Conservation (phyloP, 2,888 invertebrate species). For the Theodoxus fluviatilis region DNA sequence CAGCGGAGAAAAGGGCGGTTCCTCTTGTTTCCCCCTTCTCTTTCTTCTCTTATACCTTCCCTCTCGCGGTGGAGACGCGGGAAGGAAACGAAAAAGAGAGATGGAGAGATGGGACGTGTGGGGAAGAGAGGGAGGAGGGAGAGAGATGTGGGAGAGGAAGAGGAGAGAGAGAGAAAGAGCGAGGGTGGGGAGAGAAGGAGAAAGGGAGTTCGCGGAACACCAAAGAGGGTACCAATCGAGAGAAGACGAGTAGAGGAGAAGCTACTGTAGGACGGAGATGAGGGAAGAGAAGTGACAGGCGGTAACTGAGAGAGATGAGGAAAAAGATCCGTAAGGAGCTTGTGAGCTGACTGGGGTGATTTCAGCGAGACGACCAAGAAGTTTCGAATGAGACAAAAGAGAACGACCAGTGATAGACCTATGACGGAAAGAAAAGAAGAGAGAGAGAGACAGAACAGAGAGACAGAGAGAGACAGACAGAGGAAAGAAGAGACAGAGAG, state of each 20-base stretch:
- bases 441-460: not conserved
- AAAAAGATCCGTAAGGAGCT: not conserved
- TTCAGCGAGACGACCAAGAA: not conserved
- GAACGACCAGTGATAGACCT: not conserved
- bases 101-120: not conserved
- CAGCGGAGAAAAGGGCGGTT: too few relatives aligned
- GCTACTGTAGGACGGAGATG: not conserved
- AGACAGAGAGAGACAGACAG: not conserved
- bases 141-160: not conserved
- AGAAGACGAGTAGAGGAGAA: not conserved
- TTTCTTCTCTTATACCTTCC: too few relatives aligned
- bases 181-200: not conserved
- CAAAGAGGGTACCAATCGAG: not conserved
- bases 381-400: not conserved
- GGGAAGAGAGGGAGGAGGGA: not conserved
- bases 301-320: not conserved
- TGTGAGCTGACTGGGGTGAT: not conserved
- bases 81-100: not conserved
- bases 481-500: not conserved
- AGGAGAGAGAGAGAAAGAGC: not conserved
- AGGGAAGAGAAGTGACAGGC: not conserved
- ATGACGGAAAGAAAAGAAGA: not conserved
- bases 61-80: too few relatives aligned
- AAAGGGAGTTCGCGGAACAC: not conserved
- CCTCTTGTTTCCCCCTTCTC: too few relatives aligned